phyloP scores from a whole-genome alignment of 2,113 vertebrate species.

The Pygoscelis adeliae region DNA sequence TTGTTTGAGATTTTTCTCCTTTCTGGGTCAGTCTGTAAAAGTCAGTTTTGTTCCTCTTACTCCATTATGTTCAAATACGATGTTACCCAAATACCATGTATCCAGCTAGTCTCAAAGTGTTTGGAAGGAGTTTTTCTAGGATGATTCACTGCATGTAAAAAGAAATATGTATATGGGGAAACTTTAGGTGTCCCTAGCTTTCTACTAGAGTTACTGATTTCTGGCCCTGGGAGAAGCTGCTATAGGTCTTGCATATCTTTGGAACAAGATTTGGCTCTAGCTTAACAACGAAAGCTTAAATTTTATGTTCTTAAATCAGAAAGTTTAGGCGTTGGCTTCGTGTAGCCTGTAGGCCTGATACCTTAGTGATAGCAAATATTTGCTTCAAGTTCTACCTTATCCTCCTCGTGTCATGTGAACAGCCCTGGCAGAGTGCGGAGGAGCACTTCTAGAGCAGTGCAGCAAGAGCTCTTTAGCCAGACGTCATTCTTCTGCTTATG shows the following conservation, averaged over 20 bases:
- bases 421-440: rapidly evolving
- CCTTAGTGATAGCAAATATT: neutral
- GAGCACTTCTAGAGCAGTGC: neutral
- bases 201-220: neutral
- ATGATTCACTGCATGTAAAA: neutral
- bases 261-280: neutral
- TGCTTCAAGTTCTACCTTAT: neutral
- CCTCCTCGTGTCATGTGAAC: neutral
- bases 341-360: neutral
- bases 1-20: neutral
- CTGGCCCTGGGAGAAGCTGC: neutral
- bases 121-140: neutral
- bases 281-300: neutral
- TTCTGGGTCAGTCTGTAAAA: neutral
- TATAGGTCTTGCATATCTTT: neutral
- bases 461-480: neutral
- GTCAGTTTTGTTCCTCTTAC: neutral
- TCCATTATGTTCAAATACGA: neutral
- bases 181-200: neutral
- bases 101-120: neutral
- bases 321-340: neutral
- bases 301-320: neutral
- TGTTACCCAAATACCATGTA: neutral
- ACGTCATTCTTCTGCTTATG: neutral
- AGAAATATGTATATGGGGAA: neutral